Percentiles rank a stretch among this genome's conserved stretches.
These are phyloP conservation scores for Pseudochromis fuscus DNA, from an alignment of 2,797 vertebrate genomes.

Conservation along the genomic window DNA sequence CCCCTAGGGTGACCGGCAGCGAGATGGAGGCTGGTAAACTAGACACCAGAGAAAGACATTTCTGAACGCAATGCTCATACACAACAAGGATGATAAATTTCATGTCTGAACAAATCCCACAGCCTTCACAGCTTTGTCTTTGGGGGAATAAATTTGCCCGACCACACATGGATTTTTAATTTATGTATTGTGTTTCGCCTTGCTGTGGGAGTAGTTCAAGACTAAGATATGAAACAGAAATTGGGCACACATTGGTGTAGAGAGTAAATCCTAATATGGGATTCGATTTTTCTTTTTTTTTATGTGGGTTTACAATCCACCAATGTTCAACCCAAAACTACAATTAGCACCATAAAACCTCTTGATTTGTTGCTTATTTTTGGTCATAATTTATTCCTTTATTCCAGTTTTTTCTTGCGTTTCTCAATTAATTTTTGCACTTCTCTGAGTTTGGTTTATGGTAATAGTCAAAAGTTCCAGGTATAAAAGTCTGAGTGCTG, in stretches of 20 bases:
- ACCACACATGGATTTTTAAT: not conserved
- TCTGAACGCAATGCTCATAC: constrained; percentile 28
- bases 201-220: too few relatives aligned
- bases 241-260: not conserved
- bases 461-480: not conserved
- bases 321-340: not conserved
- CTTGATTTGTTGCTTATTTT: not conserved
- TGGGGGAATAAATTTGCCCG: not conserved
- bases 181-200: not conserved
- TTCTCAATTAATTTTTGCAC: not conserved
- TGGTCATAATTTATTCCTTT: not conserved
- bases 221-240: too few relatives aligned
- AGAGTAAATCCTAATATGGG: not conserved
- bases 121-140: too few relatives aligned
- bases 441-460: not conserved
- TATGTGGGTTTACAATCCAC: not conserved
- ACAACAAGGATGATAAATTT: constrained; percentile 22
- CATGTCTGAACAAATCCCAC: constrained; percentile 5
- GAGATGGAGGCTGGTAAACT: constrained; percentile 13
- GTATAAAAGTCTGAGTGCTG: too few relatives aligned
- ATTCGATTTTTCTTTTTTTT: too few relatives aligned
- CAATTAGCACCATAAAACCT: not conserved
- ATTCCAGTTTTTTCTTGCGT: not conserved
- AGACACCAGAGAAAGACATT: constrained; percentile 38
- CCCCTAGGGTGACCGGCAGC: constrained; percentile 29